Conservation (phyloP, 2,113 vertebrate species). For the Galemys pyrenaicus region DNA sequence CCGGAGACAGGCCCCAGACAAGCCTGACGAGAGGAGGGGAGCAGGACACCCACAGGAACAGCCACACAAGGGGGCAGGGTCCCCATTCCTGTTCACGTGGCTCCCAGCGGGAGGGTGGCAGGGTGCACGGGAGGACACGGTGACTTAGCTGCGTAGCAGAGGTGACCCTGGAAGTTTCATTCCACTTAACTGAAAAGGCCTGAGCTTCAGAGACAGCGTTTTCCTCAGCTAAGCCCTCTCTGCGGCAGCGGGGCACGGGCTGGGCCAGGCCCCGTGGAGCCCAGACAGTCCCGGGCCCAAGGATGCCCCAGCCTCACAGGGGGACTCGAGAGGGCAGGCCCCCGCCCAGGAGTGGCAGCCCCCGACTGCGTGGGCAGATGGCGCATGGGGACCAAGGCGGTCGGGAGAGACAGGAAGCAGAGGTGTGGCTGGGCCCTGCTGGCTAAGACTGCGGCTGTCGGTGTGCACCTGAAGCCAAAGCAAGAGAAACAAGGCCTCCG, state of each 20-base stretch:
- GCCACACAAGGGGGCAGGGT: accelerated
- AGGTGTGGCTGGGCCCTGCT: too few relatives aligned
- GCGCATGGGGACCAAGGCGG: too few relatives aligned
- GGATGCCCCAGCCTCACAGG: neutral
- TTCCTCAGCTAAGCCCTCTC: too few relatives aligned
- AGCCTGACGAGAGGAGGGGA: neutral
- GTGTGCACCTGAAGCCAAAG: neutral
- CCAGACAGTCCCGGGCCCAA: too few relatives aligned
- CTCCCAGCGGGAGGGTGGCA: neutral
- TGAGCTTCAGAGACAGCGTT: too few relatives aligned
- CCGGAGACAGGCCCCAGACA: accelerated
- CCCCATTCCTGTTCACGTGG: neutral
- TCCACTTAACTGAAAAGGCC: too few relatives aligned
- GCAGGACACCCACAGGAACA: neutral
- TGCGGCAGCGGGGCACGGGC: accelerated
- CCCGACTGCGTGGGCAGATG: accelerated
- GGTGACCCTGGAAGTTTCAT: too few relatives aligned
- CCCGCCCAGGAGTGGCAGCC: neutral
- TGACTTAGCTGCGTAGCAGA: too few relatives aligned
- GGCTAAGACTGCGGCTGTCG: too few relatives aligned
- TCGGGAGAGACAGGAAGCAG: neutral
- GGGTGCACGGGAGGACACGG: too few relatives aligned
- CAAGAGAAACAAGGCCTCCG: neutral
- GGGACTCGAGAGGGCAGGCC: accelerated
- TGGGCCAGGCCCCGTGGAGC: too few relatives aligned